These are phyloP conservation scores for Cephus rjabovi DNA, from an alignment of 2,888 invertebrate species.

Conservation along the genomic window DNA sequence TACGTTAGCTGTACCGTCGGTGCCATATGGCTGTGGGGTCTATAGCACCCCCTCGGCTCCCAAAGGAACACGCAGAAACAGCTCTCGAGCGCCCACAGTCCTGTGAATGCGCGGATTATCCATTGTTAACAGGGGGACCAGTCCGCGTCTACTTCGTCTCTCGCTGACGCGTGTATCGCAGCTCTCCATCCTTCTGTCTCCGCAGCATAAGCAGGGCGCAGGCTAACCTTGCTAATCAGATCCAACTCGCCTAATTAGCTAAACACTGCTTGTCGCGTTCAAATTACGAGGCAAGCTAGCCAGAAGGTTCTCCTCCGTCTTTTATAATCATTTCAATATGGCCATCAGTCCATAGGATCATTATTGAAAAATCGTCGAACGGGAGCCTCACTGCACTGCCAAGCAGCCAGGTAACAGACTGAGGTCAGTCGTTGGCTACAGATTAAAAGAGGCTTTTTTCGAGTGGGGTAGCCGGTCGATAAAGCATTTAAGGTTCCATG, in stretches of 20 bases:
- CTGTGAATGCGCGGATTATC: slow-evolving; percentile 50
- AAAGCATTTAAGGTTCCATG: slow-evolving; percentile 36
- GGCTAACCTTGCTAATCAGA: background rate
- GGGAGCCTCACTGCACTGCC: background rate
- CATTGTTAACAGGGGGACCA: slow-evolving; percentile 44
- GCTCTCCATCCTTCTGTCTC: background rate
- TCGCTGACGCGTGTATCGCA: background rate
- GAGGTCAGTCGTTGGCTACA: background rate
- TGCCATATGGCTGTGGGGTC: slow-evolving; percentile 45
- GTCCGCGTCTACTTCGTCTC: slow-evolving; percentile 12
- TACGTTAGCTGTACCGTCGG: slow-evolving; percentile 23
- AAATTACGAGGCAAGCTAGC: slow-evolving; percentile 17
- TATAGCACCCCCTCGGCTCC: slow-evolving; percentile 22
- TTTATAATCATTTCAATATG: background rate
- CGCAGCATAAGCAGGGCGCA: slow-evolving; percentile 25
- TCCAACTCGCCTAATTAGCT: slow-evolving; percentile 40
- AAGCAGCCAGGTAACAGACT: background rate
- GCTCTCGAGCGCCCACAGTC: slow-evolving; percentile 18
- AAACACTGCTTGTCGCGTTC: slow-evolving; percentile 27
- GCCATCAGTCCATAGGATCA: background rate
- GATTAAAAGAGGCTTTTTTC: background rate
- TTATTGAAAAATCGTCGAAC: background rate
- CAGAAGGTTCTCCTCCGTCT: no score
- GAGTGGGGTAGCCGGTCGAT: background rate
- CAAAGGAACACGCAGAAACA: background rate